Base-by-base conservation (phyloP, 1,140 invertebrate genomes). In the Plutomurus gul region DNA sequence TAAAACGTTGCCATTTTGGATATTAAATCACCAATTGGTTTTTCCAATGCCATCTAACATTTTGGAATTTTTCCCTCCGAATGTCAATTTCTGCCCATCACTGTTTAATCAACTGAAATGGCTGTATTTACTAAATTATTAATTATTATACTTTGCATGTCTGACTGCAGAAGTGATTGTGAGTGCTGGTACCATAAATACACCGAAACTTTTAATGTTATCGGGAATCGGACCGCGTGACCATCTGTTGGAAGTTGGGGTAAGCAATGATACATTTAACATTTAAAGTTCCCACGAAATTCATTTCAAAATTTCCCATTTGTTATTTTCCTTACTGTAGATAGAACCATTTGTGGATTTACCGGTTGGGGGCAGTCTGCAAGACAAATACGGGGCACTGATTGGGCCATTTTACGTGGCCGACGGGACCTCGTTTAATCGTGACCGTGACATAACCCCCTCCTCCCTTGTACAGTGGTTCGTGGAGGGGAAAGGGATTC, bases 211-310 rank as follows among this genome's bases (percentile, higher is more conserved):
- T 4, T 25, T 72, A 40, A 72, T 72, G 70, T n/a, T 72, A 11
- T 72, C 70, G 16, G 70, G 70, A 27, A 72, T 72, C 4, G 70
- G 70, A 16, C 36, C 36, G n/a, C 13, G 36, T 22, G 20, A 40
- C 25, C 70, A 72, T 10, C 39, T 72, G 4, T 22, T 40, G 40
- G 70, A 72, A 72, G 70, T 72, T 72, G 70, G 70, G 40, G 70
- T 79, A 36, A 36, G 30, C n/a, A n/a, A n/a, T 43, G 40, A 43
- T 43, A n/a, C 40, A 43, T 10, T 43, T 43, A 8, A 10, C 40
- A 43, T n/a, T n/a, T n/a, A n/a, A n/a, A n/a, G n/a, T n/a, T n/a
- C n/a, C n/a, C n/a, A n/a, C n/a, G n/a, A n/a, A n/a, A n/a, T 43
- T 43, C 40, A n/a, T 65, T 65, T 5, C 3, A 4, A 5, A 20